These are phyloP conservation scores for Drosophila diplacantha DNA, from an alignment of 2,888 invertebrate species.

Conservation along the genomic window DNA sequence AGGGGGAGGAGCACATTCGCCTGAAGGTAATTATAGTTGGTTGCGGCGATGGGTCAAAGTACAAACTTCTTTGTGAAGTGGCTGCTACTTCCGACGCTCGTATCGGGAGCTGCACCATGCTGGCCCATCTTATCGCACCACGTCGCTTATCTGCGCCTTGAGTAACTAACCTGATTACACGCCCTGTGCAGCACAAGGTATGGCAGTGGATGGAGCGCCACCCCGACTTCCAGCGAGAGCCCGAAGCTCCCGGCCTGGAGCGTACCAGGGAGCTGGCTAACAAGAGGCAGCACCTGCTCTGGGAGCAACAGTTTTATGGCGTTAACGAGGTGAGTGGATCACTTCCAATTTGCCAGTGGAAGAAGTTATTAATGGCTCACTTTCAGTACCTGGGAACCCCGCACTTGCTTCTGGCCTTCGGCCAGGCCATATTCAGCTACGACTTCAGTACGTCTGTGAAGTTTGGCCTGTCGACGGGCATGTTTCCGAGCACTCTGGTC, in stretches of 20 bases:
- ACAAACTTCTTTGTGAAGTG: slow-evolving; percentile 19
- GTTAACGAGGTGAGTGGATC: slow-evolving; percentile 62
- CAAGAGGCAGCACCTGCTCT: slow-evolving; percentile 82
- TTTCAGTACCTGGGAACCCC: slow-evolving; percentile 79
- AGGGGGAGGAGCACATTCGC: slow-evolving; percentile 79
- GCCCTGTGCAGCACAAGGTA: slow-evolving; percentile 79
- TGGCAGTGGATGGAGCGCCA: slow-evolving; percentile 81
- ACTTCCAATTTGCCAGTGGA: not conserved
- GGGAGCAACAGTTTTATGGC: slow-evolving; percentile 81
- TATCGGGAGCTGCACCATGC: slow-evolving; percentile 18
- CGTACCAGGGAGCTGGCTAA: slow-evolving; percentile 80
- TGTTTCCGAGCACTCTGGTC: slow-evolving; percentile 83
- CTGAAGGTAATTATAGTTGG: slow-evolving; percentile 77
- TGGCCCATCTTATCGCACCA: slow-evolving; percentile 3
- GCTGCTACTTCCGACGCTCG: not conserved
- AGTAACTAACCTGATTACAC: slow-evolving; percentile 40
- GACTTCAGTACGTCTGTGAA: slow-evolving; percentile 82
- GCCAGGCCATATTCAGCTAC: slow-evolving; percentile 81
- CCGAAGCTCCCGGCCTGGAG: slow-evolving; percentile 79
- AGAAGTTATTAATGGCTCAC: not conserved
- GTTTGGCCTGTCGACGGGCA: slow-evolving; percentile 82
- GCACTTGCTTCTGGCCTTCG: slow-evolving; percentile 78
- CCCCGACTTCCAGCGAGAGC: slow-evolving; percentile 80
- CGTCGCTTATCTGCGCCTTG: slow-evolving; percentile 25
- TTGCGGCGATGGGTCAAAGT: slow-evolving; percentile 40